phyloP scores from a whole-genome alignment of 1,140 invertebrate genomes.

The Drosophila nigrodunni region DNA sequence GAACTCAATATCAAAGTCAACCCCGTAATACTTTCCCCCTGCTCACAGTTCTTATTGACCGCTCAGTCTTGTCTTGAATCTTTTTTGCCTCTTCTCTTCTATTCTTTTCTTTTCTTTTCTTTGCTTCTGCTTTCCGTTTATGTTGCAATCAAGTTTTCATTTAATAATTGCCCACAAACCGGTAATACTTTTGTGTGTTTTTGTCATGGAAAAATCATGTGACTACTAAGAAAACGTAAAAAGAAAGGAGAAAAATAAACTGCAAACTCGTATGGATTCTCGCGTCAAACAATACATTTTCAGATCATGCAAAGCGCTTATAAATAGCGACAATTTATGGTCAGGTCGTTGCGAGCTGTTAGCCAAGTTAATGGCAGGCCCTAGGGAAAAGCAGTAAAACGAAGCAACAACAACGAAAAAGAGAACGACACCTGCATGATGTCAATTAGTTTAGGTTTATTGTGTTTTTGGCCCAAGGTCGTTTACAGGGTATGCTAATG shows the following conservation, averaged over 20 bases:
- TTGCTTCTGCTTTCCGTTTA: conserved; percentile 18
- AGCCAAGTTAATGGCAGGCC: conserved; percentile 28
- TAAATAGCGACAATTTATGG: conserved; percentile 64
- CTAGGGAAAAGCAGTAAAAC: conserved; percentile 11
- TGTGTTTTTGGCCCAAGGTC: conserved; percentile 26
- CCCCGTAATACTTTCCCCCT: not conserved
- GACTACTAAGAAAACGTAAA: not conserved
- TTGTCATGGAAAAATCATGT: conserved; percentile 30
- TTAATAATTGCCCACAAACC: conserved; percentile 51
- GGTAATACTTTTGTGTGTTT: conserved; percentile 61
- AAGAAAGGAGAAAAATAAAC: not conserved
- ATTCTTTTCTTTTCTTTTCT: conserved; percentile 40
- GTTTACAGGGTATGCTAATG: conserved; percentile 23
- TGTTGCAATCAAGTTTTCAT: conserved; percentile 67
- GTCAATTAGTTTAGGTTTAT: conserved; percentile 12
- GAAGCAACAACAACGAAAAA: not conserved
- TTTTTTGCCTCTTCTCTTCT: conserved; percentile 40
- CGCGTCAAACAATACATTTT: conserved; percentile 25
- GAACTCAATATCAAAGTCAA: conserved; percentile 10
- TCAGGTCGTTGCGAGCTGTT: conserved; percentile 24
- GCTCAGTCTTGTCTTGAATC: conserved; percentile 21
- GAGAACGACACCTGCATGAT: not conserved
- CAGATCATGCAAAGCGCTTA: conserved; percentile 32
- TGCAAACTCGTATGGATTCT: conserved; percentile 11
- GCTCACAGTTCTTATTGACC: conserved; percentile 30